Evolutionary conservation across 2,888 invertebrate species (phyloP).

Genomic region (Lasioglossum leucozonium): DNA sequence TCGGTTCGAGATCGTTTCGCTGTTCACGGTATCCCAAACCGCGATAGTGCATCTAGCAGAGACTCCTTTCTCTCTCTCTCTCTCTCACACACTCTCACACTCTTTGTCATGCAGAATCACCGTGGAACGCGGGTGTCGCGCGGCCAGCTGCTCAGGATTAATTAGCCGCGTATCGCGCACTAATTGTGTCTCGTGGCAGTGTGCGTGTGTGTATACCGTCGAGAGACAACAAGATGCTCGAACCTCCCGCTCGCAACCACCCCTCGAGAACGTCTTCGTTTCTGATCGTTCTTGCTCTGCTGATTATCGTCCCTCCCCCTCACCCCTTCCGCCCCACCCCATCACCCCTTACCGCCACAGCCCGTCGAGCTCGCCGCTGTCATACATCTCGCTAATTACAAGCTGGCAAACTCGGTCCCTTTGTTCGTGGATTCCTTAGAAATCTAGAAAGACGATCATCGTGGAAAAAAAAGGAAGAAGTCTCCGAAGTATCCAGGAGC

Average conservation of each 20-base stretch:
- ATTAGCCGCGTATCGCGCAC: slow-evolving; percentile 37
- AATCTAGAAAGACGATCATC: slow-evolving; percentile 25
- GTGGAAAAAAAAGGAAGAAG: not conserved
- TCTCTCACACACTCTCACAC: not conserved
- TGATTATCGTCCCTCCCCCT: not conserved
- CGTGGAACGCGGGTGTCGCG: not conserved
- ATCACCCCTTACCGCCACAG: not conserved
- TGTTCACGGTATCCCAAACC: not conserved
- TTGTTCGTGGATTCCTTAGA: slow-evolving; percentile 30
- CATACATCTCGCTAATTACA: slow-evolving; percentile 33
- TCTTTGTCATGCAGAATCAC: not conserved
- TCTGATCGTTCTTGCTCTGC: not conserved
- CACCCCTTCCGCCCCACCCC: not conserved
- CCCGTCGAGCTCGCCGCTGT: slow-evolving; percentile 4
- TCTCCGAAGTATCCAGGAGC: not conserved
- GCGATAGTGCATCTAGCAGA: not conserved
- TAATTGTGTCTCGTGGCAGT: slow-evolving; percentile 47
- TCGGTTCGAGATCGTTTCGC: slow-evolving; percentile 5
- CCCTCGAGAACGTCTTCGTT: not conserved
- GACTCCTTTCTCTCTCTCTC: not conserved
- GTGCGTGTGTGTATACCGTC: slow-evolving; percentile 12
- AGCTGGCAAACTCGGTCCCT: slow-evolving; percentile 34
- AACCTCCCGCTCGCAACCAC: slow-evolving; percentile 7
- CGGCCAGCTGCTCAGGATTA: slow-evolving; percentile 22
- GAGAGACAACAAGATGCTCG: slow-evolving; percentile 45